Evolutionary conservation across 2,113 vertebrate species (phyloP).

Genomic region (Progne subis): DNA sequence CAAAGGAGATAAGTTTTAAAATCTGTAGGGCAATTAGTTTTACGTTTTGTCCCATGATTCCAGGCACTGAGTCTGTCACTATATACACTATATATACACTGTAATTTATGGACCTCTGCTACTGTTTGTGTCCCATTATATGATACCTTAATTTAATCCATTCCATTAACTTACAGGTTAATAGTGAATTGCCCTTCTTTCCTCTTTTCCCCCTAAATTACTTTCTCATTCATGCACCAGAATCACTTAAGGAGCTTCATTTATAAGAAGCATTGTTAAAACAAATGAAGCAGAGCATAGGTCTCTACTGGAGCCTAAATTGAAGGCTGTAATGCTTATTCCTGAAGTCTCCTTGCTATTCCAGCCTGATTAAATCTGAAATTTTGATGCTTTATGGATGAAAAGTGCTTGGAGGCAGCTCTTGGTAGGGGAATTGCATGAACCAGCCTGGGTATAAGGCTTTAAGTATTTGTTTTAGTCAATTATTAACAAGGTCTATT

Average conservation of each 20-base stretch:
- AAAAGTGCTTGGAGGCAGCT: constrained; percentile 65
- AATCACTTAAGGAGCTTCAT: constrained; percentile 60
- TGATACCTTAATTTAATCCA: not conserved
- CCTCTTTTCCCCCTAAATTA: not conserved
- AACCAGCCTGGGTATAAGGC: constrained; percentile 38
- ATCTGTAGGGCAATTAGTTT: not conserved
- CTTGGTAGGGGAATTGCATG: constrained; percentile 28
- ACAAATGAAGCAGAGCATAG: constrained; percentile 70
- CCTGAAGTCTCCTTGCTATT: constrained; percentile 64
- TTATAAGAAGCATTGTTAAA: constrained; percentile 66
- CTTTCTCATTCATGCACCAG: constrained; percentile 45
- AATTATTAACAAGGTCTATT: constrained; percentile 76
- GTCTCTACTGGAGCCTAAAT: constrained; percentile 39
- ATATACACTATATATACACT: not conserved
- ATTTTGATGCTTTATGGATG: constrained; percentile 66
- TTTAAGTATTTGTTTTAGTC: constrained; percentile 71
- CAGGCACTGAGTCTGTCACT: not conserved
- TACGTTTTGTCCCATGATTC: not conserved
- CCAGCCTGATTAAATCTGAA: constrained; percentile 73
- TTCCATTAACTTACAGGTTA: constrained; percentile 43
- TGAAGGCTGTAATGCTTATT: constrained; percentile 69
- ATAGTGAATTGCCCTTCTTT: constrained; percentile 41
- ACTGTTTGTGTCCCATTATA: not conserved
- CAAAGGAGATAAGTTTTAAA: not conserved
- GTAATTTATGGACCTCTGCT: not conserved